Evolutionary conservation across 2,888 invertebrate genomes (phyloP), one percentile per base, ranked within the genome.

Genomic region (Synanthedon formicaeformis): DNA sequence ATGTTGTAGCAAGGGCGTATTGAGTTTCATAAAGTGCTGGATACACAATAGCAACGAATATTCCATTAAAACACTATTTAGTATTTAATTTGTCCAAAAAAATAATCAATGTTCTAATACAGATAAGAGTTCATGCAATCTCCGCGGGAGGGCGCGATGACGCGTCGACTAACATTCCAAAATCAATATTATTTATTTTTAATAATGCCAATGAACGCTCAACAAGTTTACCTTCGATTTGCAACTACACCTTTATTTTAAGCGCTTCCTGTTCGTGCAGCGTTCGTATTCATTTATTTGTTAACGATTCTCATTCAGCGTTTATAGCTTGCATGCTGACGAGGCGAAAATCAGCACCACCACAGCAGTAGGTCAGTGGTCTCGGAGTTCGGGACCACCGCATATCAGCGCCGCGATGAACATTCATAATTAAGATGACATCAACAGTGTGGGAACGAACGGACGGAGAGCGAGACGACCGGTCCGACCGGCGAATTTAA

Each of bases 381-480:
- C n/a, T 14, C 13, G 45, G 71, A 66, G 63, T 58, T 60, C 58
- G 56, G 55, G 56, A 58, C 59, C 60, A 65, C 63, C 64, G n/a
- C 27, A n/a, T 6, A 12, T 50, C 12, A 60, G 65, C 67, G 72
- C 64, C 71, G 63, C 68, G 72, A 75, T 75, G 69, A 68, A 69
- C 74, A 73, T 74, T 78, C 76, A 80, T 81, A 80, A 83, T 82
- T 78, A 80, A 82, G 81, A 80, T 79, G 82, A 84, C 82, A 83
- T 84, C 81, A 85, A 82, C 78, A 73, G 78, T 84, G 85, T 85
- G 85, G 82, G 85, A 86, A 85, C 78, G 69, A 63, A 70, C 73
- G 77, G 81, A 80, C 79, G 75, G 73, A 79, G 74, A 75, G 69
- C 74, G 58, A 69, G 71, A 63, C 69, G 77, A 81, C 80, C 81